Evolutionary conservation across 2,797 vertebrate species (phyloP), one percentile per base, ranked within the genome.

Genomic region (Pseudochromis fuscus): DNA sequence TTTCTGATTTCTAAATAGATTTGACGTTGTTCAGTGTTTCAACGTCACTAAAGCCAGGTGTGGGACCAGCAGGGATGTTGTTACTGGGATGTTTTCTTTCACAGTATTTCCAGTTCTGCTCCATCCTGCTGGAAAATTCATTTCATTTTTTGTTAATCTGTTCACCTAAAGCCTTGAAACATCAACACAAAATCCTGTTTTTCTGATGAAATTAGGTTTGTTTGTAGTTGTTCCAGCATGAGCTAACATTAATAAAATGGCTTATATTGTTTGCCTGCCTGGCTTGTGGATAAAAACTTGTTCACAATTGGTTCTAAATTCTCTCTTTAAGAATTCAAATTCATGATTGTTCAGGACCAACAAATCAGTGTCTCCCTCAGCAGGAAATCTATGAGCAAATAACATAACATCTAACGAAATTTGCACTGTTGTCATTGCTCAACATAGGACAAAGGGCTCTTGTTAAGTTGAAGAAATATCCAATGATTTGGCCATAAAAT

Each of bases 1-100:
- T 83, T 85, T 79, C 40, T 77, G 7, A 52, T 61, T 76, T 72
- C 37, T 42, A 73, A 81, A 71, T 57, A 68, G 16, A 71, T 52
- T 42, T 75, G 6, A 73, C 46, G 46, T 72, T 59, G 40, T 50
- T 71, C n/a, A 55, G 33, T 63, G 44, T 67, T 48, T 75, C 28
- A 51, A 4, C 42, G 53, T 66, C 70, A 67, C 64, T 23, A 30
- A 56, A 46, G 44, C 30, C 62, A 58, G 63, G 62, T 45, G 62
- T 68, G 49, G 42, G 79, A 70, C 67, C 42, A 66, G 50, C 51
- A 66, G 57, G 65, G 58, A 71, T 75, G 82, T 64, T 75, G 30
- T 62, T 56, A 46, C 62, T 84, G 53, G 52, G 58, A 70, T 67
- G 69, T 66, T 78, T 82, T 73, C 55, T 80, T 83, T 81, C 25